A percentile compares a stretch with the other conserved stretches of the same genome.
phyloP scores from a whole-genome alignment of 2,113 vertebrate genomes.

The Phoxinus phoxinus region DNA sequence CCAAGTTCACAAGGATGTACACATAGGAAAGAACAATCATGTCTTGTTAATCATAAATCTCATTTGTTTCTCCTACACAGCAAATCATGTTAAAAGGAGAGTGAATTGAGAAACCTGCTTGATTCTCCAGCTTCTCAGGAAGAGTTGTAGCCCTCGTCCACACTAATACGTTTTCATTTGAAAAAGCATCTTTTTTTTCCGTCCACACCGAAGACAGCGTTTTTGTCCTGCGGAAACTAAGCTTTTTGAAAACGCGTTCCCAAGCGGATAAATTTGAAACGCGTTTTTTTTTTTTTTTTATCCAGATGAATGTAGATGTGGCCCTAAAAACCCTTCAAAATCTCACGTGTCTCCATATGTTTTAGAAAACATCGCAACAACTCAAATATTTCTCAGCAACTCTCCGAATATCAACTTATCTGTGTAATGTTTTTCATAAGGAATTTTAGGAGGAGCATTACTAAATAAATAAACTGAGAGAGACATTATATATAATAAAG shows the following conservation, averaged over 20 bases:
- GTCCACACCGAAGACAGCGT: too few species aligned
- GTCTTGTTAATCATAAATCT: neutral
- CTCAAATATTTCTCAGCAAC: neutral
- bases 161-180: too few species aligned
- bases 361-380: neutral
- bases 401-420: neutral
- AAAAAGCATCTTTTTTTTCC: too few species aligned
- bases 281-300: too few species aligned
- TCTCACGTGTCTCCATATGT: neutral
- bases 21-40: neutral
- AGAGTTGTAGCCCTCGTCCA: neutral
- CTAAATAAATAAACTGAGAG: too few species aligned
- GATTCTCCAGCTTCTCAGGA: neutral
- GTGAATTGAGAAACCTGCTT: neutral
- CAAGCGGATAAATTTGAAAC: too few species aligned
- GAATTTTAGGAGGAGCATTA: neutral
- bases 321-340: neutral
- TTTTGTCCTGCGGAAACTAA: too few species aligned
- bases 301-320: too few species aligned
- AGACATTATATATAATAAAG: too few species aligned
- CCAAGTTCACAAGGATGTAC: neutral
- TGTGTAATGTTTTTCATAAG: neutral
- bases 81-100: neutral
- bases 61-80: neutral
- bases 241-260: too few species aligned